These are phyloP conservation scores for Aphelinus atriplicis DNA, from an alignment of 1,140 invertebrate genomes.

Conservation along the genomic window DNA sequence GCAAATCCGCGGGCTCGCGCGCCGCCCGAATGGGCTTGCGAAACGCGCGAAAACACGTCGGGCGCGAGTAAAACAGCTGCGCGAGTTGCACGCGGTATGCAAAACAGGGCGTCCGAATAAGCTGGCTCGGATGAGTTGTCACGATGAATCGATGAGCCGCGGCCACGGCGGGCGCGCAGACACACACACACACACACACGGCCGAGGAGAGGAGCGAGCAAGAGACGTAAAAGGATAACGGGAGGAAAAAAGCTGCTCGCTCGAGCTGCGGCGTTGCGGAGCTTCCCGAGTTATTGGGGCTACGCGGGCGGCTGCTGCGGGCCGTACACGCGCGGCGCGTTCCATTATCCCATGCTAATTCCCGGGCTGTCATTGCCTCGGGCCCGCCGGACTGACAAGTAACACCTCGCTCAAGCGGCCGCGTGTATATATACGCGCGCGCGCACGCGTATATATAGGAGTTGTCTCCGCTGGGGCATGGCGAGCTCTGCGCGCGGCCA, in stretches of 20 bases:
- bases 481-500: constrained; percentile 48
- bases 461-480: constrained; percentile 52
- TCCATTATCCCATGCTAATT: constrained; percentile 68
- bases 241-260: too few species aligned
- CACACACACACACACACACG: constrained; percentile 30
- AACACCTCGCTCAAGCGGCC: constrained; percentile 55
- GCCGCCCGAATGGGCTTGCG: too few species aligned
- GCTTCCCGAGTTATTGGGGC: too few species aligned
- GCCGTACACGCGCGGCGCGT: constrained; percentile 45
- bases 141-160: neutral
- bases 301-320: constrained; percentile 16
- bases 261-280: too few species aligned
- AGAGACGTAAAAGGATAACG: too few species aligned
- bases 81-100: too few species aligned
- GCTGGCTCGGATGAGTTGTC: too few species aligned
- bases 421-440: constrained; percentile 2
- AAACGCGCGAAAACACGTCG: too few species aligned
- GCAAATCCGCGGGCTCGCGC: too few species aligned
- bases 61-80: too few species aligned
- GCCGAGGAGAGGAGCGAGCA: too few species aligned
- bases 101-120: too few species aligned
- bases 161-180: neutral
- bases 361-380: constrained; percentile 64
- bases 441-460: constrained; percentile 53
- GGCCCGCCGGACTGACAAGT: constrained; percentile 62